Evolutionary conservation across 2,888 invertebrate species (phyloP), one percentile per base, ranked within the genome.

Genomic region (Thymelicus lineola): DNA sequence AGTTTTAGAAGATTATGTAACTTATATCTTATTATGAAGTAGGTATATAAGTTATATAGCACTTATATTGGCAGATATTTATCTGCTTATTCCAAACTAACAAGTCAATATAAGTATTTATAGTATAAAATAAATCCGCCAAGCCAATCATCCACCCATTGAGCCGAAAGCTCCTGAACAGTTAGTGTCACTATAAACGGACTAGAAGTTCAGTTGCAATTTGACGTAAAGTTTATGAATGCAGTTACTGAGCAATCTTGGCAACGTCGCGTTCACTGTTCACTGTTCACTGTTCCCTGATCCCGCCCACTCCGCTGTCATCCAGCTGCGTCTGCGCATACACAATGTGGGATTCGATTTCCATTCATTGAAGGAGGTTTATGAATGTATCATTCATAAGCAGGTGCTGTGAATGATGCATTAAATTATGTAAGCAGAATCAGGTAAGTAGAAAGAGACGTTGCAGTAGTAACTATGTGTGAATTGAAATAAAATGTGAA

Each of bases 321-420:
- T 15, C 15, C 17, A 9, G 17, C 48, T 50, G 9, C 48, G 48
- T 50, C 15, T 15, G 15, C 36, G 61, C 62, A 48, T 62, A 48
- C 48, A 14, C 35, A 62, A 62, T 36, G 62, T 62, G 62, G 48
- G 62, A 48, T 35, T 62, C 6, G 9, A 62, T 62, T 48, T 15
- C 48, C 62, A 62, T 62, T 62, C 48, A 62, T 62, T 48, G 62
- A 10, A 20, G 46, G 28, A 61, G 46, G 61, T n/a, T 60, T 60
- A 46, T 15, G 46, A 28, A 28, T 28, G 28, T 28, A 28, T 28
- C 28, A 28, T 28, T 28, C 28, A 28, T 14, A 28, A 46, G 42
- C 45, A 48, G 45, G 48, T 35, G 62, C 15, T 35, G 6, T 38
- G 62, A 35, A 57, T n/a, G 6, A 36, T 35, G 35, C 36, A 6